These are phyloP conservation scores for Caenorhabditis remanei DNA, from an alignment of 1,140 invertebrate species.

Conservation along the genomic window DNA sequence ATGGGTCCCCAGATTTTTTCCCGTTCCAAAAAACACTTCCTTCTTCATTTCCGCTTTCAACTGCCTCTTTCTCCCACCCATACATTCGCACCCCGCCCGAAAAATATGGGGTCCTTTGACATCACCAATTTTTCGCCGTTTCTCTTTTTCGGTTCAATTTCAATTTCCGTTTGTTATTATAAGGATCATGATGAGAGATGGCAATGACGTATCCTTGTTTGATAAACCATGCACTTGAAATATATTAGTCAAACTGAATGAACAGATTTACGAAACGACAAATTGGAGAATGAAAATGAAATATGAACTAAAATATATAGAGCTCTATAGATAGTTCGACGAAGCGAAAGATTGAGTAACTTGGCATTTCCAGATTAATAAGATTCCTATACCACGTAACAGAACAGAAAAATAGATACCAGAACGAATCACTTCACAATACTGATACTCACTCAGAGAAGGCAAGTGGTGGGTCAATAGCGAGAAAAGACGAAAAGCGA, in stretches of 20 bases:
- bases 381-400: too few species aligned
- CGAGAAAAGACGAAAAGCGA: not conserved
- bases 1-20: not conserved
- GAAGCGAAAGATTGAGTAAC: too few species aligned
- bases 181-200: too few species aligned
- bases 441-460: not conserved
- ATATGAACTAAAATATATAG: too few species aligned
- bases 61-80: not conserved
- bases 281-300: too few species aligned
- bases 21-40: slow-evolving; percentile 7
- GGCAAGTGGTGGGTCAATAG: not conserved
- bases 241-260: not conserved
- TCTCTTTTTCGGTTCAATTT: not conserved
- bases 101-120: too few species aligned
- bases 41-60: slow-evolving; percentile 26
- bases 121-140: too few species aligned
- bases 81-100: too few species aligned
- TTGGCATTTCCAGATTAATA: too few species aligned
- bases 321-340: too few species aligned
- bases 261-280: too few species aligned
- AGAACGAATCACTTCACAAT: not conserved
- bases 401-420: too few species aligned
- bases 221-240: slow-evolving; percentile 11
- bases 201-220: not conserved
- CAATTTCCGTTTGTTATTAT: slow-evolving; percentile 40